phyloP scores from a whole-genome alignment of 2,888 invertebrate genomes.

The Pristionchus entomophagus region DNA sequence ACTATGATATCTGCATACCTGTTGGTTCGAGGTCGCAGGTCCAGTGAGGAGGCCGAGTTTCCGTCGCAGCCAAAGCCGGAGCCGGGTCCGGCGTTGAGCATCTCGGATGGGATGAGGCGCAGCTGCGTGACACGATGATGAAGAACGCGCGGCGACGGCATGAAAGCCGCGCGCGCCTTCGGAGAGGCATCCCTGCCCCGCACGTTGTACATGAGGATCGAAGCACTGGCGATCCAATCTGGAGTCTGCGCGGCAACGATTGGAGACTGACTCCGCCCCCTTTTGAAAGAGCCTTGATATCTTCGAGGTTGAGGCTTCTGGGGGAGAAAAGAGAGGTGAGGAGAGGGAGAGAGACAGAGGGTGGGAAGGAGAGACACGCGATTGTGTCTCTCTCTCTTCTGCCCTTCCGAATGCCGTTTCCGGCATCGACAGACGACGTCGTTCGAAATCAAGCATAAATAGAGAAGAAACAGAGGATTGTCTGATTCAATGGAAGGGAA shows the following conservation, averaged over 20 bases:
- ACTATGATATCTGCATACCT: slow-evolving; percentile 28
- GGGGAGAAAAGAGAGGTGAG: background rate
- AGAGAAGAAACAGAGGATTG: no score
- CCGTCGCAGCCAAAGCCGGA: background rate
- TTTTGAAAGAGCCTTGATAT: slow-evolving; percentile 10
- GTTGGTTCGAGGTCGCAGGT: slow-evolving; percentile 42
- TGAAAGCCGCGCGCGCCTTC: slow-evolving; percentile 47
- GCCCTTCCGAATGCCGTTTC: slow-evolving; percentile 37
- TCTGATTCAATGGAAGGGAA: no score
- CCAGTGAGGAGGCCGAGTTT: background rate
- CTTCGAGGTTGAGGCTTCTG: slow-evolving; percentile 21
- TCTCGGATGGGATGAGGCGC: slow-evolving; percentile 51
- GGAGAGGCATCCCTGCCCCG: slow-evolving; percentile 23
- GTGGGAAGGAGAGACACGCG: slow-evolving; percentile 1
- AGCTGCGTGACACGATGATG: slow-evolving; percentile 56
- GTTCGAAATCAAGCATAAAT: no score
- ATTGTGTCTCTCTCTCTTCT: background rate
- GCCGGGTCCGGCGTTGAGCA: background rate
- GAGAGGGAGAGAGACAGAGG: background rate
- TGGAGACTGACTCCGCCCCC: background rate
- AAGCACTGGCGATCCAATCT: no score
- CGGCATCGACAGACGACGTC: background rate
- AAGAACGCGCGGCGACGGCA: slow-evolving; percentile 50
- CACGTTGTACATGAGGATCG: background rate
- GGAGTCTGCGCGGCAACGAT: background rate